Evolutionary conservation across 2,888 invertebrate species (phyloP).

Genomic region (Panopea generosa): DNA sequence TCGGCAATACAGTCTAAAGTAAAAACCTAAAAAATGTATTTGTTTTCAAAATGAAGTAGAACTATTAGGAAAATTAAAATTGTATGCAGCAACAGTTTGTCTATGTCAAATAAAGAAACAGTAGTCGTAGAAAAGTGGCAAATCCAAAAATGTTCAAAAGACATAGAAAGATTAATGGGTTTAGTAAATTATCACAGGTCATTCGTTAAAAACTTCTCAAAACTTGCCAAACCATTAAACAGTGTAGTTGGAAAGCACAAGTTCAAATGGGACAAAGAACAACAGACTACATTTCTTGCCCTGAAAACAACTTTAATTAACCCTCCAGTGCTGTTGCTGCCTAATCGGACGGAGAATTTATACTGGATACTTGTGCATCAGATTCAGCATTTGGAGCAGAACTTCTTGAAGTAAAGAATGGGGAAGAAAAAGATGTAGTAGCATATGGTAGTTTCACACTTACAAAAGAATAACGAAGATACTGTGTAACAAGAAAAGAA

Average conservation of each 20-base stretch:
- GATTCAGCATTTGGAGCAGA: slow-evolving; percentile 10
- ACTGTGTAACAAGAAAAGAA: slow-evolving; percentile 36
- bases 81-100: not conserved
- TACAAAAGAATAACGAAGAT: slow-evolving; percentile 2
- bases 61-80: not conserved
- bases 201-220: not conserved
- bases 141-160: not conserved
- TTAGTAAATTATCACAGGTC: not conserved
- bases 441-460: slow-evolving; percentile 30
- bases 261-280: too few species aligned
- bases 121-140: not conserved
- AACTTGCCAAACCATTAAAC: not conserved
- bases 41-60: too few species aligned
- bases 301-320: not conserved
- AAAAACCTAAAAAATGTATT: not conserved
- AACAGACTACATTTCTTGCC: not conserved
- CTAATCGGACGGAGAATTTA: slow-evolving; percentile 3
- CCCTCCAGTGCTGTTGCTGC: slow-evolving; percentile 11
- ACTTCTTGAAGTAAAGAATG: slow-evolving; percentile 7
- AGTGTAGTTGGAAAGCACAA: not conserved
- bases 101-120: not conserved
- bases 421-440: slow-evolving; percentile 14
- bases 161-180: not conserved
- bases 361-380: not conserved
- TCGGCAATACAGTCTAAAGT: not conserved